Conservation (phyloP, 2,888 invertebrate genomes). For the Portevinia maculata region DNA sequence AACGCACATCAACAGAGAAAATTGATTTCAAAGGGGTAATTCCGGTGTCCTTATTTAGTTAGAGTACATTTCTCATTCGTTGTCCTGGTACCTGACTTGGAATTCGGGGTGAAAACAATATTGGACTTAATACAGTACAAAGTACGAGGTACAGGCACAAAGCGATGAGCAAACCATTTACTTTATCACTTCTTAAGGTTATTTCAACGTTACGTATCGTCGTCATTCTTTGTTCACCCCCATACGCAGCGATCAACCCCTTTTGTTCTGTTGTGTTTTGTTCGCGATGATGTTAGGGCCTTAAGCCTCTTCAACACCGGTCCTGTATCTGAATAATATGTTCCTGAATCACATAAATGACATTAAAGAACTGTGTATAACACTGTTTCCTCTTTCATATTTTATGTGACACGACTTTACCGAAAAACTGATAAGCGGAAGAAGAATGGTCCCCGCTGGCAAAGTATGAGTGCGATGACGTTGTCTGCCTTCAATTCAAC, state of each 20-base stretch:
- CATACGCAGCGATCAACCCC: slow-evolving; percentile 15
- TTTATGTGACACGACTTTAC: slow-evolving; percentile 62
- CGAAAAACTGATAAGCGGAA: slow-evolving; percentile 68
- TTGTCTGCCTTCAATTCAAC: slow-evolving; percentile 49
- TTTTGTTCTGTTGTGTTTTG: slow-evolving; percentile 2
- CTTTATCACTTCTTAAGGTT: slow-evolving; percentile 42
- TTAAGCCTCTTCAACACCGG: slow-evolving; percentile 44
- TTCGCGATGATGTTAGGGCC: slow-evolving; percentile 32
- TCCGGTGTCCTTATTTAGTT: background rate
- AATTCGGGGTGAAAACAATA: background rate
- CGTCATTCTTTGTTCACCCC: background rate
- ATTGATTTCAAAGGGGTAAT: slow-evolving; percentile 28
- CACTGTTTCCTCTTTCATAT: slow-evolving; percentile 57
- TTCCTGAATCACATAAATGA: slow-evolving; percentile 61
- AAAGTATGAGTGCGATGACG: slow-evolving; percentile 50
- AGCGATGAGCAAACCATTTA: slow-evolving; percentile 48
- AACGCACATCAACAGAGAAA: slow-evolving; percentile 6
- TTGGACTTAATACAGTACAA: slow-evolving; percentile 7
- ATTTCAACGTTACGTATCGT: slow-evolving; percentile 33
- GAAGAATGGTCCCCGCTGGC: slow-evolving; percentile 63
- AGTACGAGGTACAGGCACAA: slow-evolving; percentile 1
- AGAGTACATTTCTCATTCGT: slow-evolving; percentile 3
- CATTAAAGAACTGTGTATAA: slow-evolving; percentile 55
- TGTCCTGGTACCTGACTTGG: slow-evolving; percentile 4
- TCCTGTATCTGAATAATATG: slow-evolving; percentile 53